Conservation (phyloP, 2,113 vertebrate species). For the Xiphias gladius region DNA sequence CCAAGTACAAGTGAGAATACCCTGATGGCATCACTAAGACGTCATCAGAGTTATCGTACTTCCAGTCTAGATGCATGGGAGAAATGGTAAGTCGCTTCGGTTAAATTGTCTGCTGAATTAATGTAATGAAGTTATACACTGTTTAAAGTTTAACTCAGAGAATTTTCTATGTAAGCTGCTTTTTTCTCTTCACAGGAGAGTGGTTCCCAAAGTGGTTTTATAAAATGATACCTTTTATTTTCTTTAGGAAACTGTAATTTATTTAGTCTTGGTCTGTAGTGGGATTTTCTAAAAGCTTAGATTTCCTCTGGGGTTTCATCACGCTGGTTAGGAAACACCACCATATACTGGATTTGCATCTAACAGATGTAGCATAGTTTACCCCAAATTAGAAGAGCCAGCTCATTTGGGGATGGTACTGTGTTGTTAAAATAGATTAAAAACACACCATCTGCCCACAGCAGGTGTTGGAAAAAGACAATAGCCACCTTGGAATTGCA, state of each 20-base stretch:
- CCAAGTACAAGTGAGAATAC: too few species aligned
- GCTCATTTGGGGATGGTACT: not conserved
- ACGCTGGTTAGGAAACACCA: not conserved
- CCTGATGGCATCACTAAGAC: too few species aligned
- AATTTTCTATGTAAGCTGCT: not conserved
- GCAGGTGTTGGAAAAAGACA: constrained; percentile 31
- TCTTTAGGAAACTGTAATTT: not conserved
- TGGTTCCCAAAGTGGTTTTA: not conserved
- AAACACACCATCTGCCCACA: constrained; percentile 45
- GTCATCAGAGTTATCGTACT: too few species aligned
- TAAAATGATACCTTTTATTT: not conserved
- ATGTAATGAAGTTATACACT: not conserved
- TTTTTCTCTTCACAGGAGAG: not conserved
- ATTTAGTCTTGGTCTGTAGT: not conserved
- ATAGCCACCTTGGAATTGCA: not conserved
- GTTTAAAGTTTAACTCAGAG: not conserved
- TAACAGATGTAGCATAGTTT: constrained; percentile 32
- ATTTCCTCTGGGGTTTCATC: constrained; percentile 9
- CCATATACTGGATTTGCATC: constrained; percentile 19
- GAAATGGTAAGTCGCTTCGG: too few species aligned
- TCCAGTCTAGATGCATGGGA: too few species aligned
- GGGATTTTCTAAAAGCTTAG: constrained; percentile 9
- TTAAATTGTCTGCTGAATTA: too few species aligned
- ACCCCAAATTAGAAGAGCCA: constrained; percentile 7
- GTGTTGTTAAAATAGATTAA: constrained; percentile 34